Evolutionary conservation across 2,888 invertebrate species (phyloP), one percentile per base, ranked within the genome.

Genomic region (Dilophus febrilis): DNA sequence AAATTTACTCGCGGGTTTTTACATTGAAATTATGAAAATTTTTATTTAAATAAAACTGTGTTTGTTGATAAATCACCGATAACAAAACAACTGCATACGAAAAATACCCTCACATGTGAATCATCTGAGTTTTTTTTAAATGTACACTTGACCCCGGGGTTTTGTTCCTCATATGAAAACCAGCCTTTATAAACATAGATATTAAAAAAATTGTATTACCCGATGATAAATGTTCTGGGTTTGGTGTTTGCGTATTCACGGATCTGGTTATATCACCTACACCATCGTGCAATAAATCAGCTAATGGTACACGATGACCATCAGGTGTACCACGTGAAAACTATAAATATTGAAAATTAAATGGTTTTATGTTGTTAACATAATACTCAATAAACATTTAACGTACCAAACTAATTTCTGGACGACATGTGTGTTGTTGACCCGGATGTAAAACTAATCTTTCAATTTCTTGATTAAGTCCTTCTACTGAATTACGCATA

Each of bases 391-490:
- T 33, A 17, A 28, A 32, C n/a, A 4, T 26, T 36, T n/a, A n/a
- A n/a, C n/a, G n/a, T n/a, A 46, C 44, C 32, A 44, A 37, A 41
- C 42, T 42, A 30, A 42, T 41, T 42, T 55, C 56, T 34, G 45
- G 48, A 40, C 51, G 50, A 37, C 55, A 52, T 17, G 43, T 46
- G 40, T 47, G 47, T 31, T 45, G 46, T 28, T 49, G 48, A 16
- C 67, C 68, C 7, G 68, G 66, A 44, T 62, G 64, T 37, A 82
- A 64, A 42, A 84, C 84, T 43, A 85, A 70, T 55, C 76, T 70
- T 61, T 86, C 86, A 45, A 87, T 84, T 64, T 86, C 86, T 59
- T 82, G 84, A 61, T 86, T 87, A 16, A 86, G 70, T 17, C 85
- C 86, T 61, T 88, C 87, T 12, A 85, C 82, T 33, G 86, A 86